These are phyloP conservation scores for Chrysopa pallens DNA, from an alignment of 1,140 invertebrate species.

Conservation along the genomic window DNA sequence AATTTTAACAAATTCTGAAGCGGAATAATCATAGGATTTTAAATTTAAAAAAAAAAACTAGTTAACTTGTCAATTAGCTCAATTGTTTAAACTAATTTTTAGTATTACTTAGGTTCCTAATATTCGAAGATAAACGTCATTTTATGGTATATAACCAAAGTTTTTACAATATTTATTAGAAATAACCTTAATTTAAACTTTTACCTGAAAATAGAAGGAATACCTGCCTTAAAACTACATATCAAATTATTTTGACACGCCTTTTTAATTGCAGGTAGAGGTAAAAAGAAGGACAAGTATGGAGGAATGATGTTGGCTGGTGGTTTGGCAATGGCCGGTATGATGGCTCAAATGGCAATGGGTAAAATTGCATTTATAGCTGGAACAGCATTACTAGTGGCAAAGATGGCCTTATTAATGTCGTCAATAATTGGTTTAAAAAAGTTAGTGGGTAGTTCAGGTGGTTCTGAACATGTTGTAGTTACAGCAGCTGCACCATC, in stretches of 20 bases:
- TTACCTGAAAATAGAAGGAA: too few species aligned
- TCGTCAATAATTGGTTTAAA: slow-evolving; percentile 42
- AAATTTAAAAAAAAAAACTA: too few species aligned
- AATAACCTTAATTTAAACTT: too few species aligned
- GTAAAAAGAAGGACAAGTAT: slow-evolving; percentile 24
- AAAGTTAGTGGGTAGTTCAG: slow-evolving; percentile 31
- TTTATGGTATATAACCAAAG: neutral
- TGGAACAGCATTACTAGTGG: slow-evolving; percentile 43
- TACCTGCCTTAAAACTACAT: too few species aligned
- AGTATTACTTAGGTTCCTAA: too few species aligned
- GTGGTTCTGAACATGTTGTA: slow-evolving; percentile 27
- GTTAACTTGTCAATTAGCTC: too few species aligned
- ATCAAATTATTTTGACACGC: too few species aligned
- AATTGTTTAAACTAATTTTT: too few species aligned
- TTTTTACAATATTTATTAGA: neutral
- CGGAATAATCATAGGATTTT: too few species aligned
- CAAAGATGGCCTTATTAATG: slow-evolving; percentile 46
- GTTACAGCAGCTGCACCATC: slow-evolving; percentile 16
- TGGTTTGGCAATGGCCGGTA: slow-evolving; percentile 40
- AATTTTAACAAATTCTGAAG: too few species aligned
- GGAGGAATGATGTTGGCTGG: slow-evolving; percentile 35
- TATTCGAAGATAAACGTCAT: too few species aligned
- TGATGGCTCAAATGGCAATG: slow-evolving; percentile 44
- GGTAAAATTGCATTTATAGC: slow-evolving; percentile 47
- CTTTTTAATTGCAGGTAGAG: slow-evolving; percentile 21